Conservation (phyloP, 2,797 vertebrate genomes). For the Lacerta viridis region DNA sequence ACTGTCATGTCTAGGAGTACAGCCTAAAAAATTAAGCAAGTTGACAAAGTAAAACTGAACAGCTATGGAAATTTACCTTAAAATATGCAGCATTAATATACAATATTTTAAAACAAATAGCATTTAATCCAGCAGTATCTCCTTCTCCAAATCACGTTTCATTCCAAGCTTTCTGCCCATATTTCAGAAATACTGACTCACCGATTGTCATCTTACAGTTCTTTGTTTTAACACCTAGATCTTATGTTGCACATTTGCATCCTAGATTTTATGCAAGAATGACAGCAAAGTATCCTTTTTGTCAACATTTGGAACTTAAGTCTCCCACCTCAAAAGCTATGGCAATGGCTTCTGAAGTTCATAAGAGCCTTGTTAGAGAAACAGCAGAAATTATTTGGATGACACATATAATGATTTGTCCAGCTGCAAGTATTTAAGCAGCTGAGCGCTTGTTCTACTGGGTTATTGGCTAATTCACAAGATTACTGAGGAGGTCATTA, state of each 20-base stretch:
- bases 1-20: neutral
- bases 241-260: neutral
- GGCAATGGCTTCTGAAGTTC: neutral
- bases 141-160: neutral
- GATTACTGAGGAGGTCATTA: neutral
- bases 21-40: neutral
- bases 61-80: neutral
- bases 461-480: neutral
- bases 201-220: neutral
- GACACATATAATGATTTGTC: neutral
- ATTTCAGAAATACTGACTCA: neutral
- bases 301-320: neutral
- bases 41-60: neutral
- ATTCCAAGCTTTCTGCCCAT: neutral
- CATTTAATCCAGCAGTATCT: neutral
- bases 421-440: neutral
- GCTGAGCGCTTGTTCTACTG: neutral
- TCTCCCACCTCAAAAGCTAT: neutral
- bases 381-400: neutral
- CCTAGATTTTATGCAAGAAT: neutral
- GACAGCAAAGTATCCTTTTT: neutral
- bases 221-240: neutral
- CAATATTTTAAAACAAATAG: neutral
- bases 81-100: neutral
- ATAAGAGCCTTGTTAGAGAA: neutral